Conservation (phyloP, 2,888 invertebrate species). For the Polydrusus pterygomalis region DNA sequence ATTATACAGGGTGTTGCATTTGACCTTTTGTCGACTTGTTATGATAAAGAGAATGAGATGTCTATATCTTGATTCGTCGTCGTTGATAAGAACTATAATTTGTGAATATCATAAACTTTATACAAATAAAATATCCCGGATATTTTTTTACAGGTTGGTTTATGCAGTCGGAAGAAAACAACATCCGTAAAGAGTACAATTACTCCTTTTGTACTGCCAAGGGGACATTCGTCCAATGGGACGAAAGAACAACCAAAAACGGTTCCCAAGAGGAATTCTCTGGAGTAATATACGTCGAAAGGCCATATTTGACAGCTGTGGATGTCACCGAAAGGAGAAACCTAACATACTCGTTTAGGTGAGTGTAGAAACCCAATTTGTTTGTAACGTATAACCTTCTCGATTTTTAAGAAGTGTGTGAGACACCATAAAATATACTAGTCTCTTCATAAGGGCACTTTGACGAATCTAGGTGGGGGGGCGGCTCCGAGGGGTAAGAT, state of each 20-base stretch:
- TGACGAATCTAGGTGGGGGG: too few species aligned
- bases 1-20: too few species aligned
- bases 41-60: too few species aligned
- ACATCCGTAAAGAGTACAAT: slow-evolving; percentile 88
- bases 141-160: slow-evolving; percentile 81
- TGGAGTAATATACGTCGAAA: slow-evolving; percentile 86
- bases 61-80: too few species aligned
- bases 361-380: background rate
- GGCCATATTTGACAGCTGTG: slow-evolving; percentile 86
- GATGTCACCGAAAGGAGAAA: slow-evolving; percentile 93
- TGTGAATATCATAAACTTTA: background rate
- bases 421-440: too few species aligned
- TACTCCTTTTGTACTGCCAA: slow-evolving; percentile 83
- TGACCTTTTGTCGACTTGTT: too few species aligned
- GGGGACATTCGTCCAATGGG: slow-evolving; percentile 89
- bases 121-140: background rate
- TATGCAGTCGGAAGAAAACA: slow-evolving; percentile 85
- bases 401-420: too few species aligned
- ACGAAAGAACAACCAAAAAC: slow-evolving; percentile 83
- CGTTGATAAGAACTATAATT: too few species aligned
- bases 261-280: slow-evolving; percentile 75
- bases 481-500: too few species aligned
- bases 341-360: slow-evolving; percentile 73
- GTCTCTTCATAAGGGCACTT: too few species aligned
- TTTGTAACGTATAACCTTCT: too few species aligned